A percentile compares a stretch with the other conserved stretches of the same genome.
Evolutionary conservation across 2,888 invertebrate species (phyloP).

Genomic region (Rhopalosiphum nymphaeae): DNA sequence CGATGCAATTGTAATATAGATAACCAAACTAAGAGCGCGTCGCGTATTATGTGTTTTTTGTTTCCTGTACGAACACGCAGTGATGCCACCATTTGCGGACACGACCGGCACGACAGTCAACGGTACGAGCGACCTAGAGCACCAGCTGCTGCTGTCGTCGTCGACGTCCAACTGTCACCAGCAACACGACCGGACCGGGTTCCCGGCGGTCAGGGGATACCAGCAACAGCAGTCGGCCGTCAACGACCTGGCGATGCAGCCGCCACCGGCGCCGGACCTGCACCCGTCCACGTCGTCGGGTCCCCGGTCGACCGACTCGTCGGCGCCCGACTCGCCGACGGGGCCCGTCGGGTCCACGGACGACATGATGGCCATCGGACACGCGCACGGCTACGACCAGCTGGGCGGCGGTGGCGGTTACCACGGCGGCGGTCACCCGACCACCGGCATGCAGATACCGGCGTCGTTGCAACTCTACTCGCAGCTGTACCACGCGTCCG

Average conservation of each 20-base stretch:
- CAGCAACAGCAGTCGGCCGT: conserved; percentile 71
- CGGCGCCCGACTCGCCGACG: conserved; percentile 71
- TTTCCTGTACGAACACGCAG: neutral
- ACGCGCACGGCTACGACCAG: conserved; percentile 59
- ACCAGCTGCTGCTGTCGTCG: conserved; percentile 69
- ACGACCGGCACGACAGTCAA: conserved; percentile 69
- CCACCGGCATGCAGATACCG: conserved; percentile 73
- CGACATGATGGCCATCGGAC: conserved; percentile 65
- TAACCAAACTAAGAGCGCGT: neutral
- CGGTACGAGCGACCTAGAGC: conserved; percentile 72
- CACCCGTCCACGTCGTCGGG: conserved; percentile 69
- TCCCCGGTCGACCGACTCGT: conserved; percentile 84
- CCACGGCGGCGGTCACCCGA: conserved; percentile 56
- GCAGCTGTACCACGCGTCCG: conserved; percentile 73
- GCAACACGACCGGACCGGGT: conserved; percentile 73
- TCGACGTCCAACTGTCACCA: conserved; percentile 72
- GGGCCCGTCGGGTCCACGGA: conserved; percentile 64
- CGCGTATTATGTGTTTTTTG: neutral
- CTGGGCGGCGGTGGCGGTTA: conserved; percentile 17
- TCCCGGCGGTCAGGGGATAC: conserved; percentile 16
- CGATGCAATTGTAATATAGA: neutral
- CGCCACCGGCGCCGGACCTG: conserved; percentile 30
- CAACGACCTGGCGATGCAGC: conserved; percentile 26
- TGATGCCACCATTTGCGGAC: conserved; percentile 56
- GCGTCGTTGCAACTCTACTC: conserved; percentile 83